A percentile compares a stretch with the other conserved stretches of the same genome.
Conservation (phyloP, 2,113 vertebrate genomes). For the Chlorodrepanis virens region DNA sequence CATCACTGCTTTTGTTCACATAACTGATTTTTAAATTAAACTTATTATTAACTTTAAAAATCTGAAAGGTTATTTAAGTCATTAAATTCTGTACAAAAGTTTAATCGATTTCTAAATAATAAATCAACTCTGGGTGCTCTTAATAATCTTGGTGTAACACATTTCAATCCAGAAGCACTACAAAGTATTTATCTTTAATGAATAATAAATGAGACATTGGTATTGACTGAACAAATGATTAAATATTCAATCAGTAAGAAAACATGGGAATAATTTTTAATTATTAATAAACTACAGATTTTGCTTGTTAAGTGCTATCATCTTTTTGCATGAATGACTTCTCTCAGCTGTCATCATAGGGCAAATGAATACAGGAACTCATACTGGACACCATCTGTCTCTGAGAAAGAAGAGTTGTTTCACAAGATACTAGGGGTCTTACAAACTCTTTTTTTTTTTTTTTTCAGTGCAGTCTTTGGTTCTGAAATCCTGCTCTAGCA, state of each 20-base stretch:
- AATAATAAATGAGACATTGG: constrained; percentile 78
- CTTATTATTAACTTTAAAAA: constrained; percentile 41
- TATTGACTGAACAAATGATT: constrained; percentile 79
- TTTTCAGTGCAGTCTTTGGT: neutral
- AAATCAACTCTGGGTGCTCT: constrained; percentile 68
- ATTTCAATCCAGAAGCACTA: constrained; percentile 70
- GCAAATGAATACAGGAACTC: constrained; percentile 46
- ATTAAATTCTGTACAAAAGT: constrained; percentile 65
- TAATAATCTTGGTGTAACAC: constrained; percentile 68
- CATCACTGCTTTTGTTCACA: neutral
- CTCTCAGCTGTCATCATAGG: constrained; percentile 28
- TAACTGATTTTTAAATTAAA: constrained; percentile 24
- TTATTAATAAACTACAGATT: constrained; percentile 77
- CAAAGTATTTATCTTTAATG: constrained; percentile 80
- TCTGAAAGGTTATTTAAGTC: constrained; percentile 43
- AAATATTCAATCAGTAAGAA: constrained; percentile 80
- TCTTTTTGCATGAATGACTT: constrained; percentile 65
- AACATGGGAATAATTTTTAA: constrained; percentile 76
- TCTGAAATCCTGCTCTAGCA: neutral
- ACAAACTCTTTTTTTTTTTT: neutral
- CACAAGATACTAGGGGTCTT: neutral
- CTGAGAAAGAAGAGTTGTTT: neutral
- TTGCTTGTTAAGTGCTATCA: constrained; percentile 67
- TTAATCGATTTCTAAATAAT: constrained; percentile 77
- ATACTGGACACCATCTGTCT: neutral